These are phyloP conservation scores for Himalopsyche anomala DNA, from an alignment of 2,888 invertebrate species.

Conservation along the genomic window DNA sequence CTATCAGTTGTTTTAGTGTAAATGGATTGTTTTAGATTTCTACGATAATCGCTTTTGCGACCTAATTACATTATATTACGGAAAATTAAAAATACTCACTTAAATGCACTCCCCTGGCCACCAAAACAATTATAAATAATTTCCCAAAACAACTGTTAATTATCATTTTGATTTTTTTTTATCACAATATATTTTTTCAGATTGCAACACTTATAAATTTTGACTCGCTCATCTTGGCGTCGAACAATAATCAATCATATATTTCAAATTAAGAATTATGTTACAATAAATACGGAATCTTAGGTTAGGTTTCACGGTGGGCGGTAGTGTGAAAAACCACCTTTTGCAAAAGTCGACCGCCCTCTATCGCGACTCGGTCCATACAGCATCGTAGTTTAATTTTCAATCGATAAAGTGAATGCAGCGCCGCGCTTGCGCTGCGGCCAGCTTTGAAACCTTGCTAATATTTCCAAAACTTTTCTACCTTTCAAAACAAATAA, in stretches of 20 bases:
- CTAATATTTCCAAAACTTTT: background rate
- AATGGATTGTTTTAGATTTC: too few species aligned
- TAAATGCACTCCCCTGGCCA: slow-evolving; percentile 49
- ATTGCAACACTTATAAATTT: background rate
- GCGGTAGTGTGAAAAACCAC: slow-evolving; percentile 39
- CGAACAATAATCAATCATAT: too few species aligned
- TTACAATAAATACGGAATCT: background rate
- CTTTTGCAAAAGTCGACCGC: slow-evolving; percentile 32
- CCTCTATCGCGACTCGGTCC: slow-evolving; percentile 59
- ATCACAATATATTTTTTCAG: background rate
- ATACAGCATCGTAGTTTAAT: slow-evolving; percentile 62
- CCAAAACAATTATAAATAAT: slow-evolving; percentile 55
- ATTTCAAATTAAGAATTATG: too few species aligned
- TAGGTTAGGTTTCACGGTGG: slow-evolving; percentile 56
- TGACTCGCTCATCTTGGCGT: too few species aligned
- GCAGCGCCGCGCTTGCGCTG: slow-evolving; percentile 58
- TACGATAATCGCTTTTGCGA: too few species aligned
- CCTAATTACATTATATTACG: too few species aligned
- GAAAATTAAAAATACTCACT: slow-evolving; percentile 51
- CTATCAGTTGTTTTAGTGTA: too few species aligned
- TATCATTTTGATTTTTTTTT: slow-evolving; percentile 48
- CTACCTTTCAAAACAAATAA: too few species aligned
- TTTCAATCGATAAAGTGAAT: slow-evolving; percentile 54
- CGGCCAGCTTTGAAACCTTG: background rate
- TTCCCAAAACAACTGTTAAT: slow-evolving; percentile 52